Evolutionary conservation across 1,140 invertebrate species (phyloP).

Genomic region (Brachionus paranguensis): DNA sequence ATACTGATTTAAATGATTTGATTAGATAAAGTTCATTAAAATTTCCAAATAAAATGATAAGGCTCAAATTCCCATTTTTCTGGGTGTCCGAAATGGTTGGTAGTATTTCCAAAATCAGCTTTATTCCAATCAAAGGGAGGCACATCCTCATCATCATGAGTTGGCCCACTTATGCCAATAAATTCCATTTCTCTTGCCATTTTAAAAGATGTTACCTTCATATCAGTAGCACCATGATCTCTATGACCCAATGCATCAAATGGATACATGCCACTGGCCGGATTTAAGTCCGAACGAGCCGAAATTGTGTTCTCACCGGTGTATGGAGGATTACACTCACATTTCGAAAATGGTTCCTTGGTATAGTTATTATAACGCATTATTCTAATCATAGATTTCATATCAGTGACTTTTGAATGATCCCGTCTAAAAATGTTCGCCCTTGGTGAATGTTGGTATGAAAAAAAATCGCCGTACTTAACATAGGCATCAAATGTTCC

Average conservation of each 20-base stretch:
- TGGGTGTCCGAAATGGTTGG: conserved; percentile 69
- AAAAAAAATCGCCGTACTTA: conserved; percentile 68
- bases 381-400: conserved; percentile 60
- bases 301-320: conserved; percentile 68
- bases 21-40: background rate
- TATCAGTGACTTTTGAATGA: conserved; percentile 59
- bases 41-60: conserved; percentile 43
- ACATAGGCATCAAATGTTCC: conserved; percentile 32
- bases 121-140: conserved; percentile 71
- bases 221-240: conserved; percentile 64
- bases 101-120: conserved; percentile 60
- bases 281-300: conserved; percentile 66
- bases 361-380: conserved; percentile 70
- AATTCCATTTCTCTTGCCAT: conserved; percentile 58
- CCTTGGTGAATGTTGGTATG: conserved; percentile 62
- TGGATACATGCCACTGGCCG: conserved; percentile 64
- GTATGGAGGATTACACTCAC: conserved; percentile 68
- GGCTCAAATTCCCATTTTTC: conserved; percentile 68
- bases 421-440: conserved; percentile 64
- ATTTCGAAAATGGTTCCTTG: conserved; percentile 65
- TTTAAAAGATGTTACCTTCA: conserved; percentile 59
- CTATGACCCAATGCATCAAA: conserved; percentile 63
- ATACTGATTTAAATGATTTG: background rate
- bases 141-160: conserved; percentile 57
- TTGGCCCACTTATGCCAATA: conserved; percentile 61